These are phyloP conservation scores for Lasioglossum villosulum DNA, from an alignment of 2,888 invertebrate species.

Conservation along the genomic window DNA sequence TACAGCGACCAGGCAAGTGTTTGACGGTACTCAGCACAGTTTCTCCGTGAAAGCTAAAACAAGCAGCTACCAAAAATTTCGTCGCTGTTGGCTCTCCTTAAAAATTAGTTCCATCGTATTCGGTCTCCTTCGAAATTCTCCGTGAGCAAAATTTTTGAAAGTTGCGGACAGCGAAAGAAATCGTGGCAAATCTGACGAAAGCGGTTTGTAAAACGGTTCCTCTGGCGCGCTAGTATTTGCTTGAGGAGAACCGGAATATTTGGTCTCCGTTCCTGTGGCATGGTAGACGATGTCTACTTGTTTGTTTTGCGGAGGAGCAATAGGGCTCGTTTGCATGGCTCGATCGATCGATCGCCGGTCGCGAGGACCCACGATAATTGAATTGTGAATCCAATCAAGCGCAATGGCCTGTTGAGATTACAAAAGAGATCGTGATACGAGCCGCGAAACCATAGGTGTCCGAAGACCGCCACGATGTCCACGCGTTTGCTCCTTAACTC, in stretches of 20 bases:
- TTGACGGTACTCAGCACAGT: neutral
- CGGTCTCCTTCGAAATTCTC: neutral
- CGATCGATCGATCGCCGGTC: conserved; percentile 66
- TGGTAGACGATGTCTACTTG: conserved; percentile 54
- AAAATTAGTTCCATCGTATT: neutral
- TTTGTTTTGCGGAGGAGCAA: conserved; percentile 69
- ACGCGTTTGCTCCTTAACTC: neutral
- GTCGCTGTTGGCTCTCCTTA: neutral
- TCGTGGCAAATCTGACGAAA: neutral
- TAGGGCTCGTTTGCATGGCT: conserved; percentile 69
- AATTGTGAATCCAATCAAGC: conserved; percentile 73
- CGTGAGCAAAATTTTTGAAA: neutral
- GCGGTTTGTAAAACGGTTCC: neutral
- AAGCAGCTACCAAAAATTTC: neutral
- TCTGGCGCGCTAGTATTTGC: neutral
- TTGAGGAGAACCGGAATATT: conserved; percentile 14
- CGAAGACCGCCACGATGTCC: conserved; percentile 38
- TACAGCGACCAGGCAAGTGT: neutral
- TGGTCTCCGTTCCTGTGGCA: conserved; percentile 26
- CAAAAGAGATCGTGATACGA: conserved; percentile 67
- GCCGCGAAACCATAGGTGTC: conserved; percentile 30
- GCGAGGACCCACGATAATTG: conserved; percentile 70
- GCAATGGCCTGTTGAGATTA: conserved; percentile 67
- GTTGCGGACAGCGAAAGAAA: neutral
- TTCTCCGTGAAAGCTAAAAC: neutral